Percentiles rank a stretch among this genome's conserved stretches.
These are phyloP conservation scores for Rhincodon typus DNA, from an alignment of 2,797 vertebrate genomes.

Conservation along the genomic window DNA sequence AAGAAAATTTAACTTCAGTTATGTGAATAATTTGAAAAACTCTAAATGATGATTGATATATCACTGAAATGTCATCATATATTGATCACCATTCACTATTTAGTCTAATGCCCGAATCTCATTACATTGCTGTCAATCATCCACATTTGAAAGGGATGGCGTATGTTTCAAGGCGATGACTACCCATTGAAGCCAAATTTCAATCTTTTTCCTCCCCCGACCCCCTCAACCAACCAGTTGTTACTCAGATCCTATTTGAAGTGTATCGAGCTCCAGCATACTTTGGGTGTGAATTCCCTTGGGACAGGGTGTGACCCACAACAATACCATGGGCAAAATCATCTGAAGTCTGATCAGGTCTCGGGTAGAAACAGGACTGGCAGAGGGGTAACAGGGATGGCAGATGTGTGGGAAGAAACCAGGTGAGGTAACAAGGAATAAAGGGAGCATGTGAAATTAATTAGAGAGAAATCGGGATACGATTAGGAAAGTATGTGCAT, in stretches of 20 bases:
- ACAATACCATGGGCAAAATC: background rate
- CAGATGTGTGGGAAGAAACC: background rate
- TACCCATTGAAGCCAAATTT: background rate
- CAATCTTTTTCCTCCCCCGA: too few species aligned
- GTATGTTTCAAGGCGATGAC: background rate
- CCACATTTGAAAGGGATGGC: background rate
- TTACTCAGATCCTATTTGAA: background rate
- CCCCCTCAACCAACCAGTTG: too few species aligned
- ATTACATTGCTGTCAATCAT: background rate
- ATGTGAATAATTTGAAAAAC: background rate
- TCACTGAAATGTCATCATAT: background rate
- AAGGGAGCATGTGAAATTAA: background rate
- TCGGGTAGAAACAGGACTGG: background rate
- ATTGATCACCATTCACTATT: background rate
- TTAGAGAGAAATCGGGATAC: background rate
- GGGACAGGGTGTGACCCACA: background rate
- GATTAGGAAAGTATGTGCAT: background rate
- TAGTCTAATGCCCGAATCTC: background rate
- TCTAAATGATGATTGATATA: background rate
- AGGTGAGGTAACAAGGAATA: too few species aligned
- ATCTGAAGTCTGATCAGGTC: background rate
- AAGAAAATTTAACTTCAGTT: too few species aligned
- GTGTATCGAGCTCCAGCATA: background rate
- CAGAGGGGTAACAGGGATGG: background rate
- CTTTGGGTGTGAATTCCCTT: background rate